Percentiles rank a stretch among this genome's conserved stretches.
phyloP scores from a whole-genome alignment of 2,888 invertebrate genomes.

The Lathronympha strigana region DNA sequence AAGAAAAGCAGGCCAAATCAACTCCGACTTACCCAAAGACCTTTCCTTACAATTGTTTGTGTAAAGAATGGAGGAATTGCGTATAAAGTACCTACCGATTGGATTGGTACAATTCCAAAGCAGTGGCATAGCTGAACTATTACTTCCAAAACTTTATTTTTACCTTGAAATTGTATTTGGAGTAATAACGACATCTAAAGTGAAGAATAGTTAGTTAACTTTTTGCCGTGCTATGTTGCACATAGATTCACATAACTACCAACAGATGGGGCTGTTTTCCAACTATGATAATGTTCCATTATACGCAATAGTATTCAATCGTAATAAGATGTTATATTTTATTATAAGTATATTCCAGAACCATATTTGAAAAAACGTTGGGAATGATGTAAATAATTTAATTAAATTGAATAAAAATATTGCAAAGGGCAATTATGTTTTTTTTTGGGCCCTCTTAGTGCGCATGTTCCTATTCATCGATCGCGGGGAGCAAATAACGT shows the following conservation, averaged over 20 bases:
- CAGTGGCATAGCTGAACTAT: too few relatives aligned
- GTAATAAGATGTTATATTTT: neutral
- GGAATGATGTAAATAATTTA: neutral
- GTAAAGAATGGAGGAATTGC: too few relatives aligned
- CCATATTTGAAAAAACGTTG: neutral
- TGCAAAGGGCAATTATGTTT: neutral
- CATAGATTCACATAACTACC: neutral
- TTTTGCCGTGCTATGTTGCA: neutral
- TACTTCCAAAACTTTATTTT: too few relatives aligned
- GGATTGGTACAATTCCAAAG: too few relatives aligned
- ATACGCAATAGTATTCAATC: constrained; percentile 3
- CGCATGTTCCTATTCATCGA: constrained; percentile 69
- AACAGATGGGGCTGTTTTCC: constrained; percentile 10
- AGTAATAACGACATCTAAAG: too few relatives aligned
- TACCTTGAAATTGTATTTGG: too few relatives aligned
- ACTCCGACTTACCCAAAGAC: too few relatives aligned
- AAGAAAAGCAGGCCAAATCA: too few relatives aligned
- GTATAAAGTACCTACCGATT: too few relatives aligned
- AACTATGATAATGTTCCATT: neutral
- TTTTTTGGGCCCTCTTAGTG: constrained; percentile 38
- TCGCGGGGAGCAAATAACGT: constrained; percentile 49
- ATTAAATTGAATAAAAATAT: neutral
- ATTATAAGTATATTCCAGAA: neutral
- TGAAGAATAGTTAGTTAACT: too few relatives aligned
- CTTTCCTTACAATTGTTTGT: too few relatives aligned